Conservation (phyloP, 2,888 invertebrate species). For the Hirtodrosophila duncani region DNA sequence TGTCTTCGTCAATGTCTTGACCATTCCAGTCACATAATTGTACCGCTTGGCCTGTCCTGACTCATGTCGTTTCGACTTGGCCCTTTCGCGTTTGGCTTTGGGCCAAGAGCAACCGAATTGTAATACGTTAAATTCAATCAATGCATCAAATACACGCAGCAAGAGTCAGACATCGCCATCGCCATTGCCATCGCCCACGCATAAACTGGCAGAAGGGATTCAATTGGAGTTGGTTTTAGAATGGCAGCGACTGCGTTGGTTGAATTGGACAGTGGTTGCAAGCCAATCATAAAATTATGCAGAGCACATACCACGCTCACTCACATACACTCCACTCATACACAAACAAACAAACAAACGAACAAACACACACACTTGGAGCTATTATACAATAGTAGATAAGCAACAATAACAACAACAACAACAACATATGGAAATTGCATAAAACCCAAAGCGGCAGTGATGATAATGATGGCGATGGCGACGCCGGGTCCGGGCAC, state of each 20-base stretch:
- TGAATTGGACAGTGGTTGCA: conserved; percentile 23
- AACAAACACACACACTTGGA: conserved; percentile 21
- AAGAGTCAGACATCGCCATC: conserved; percentile 5
- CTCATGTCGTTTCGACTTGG: conserved; percentile 38
- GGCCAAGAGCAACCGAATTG: conserved; percentile 50
- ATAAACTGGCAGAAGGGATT: conserved; percentile 16
- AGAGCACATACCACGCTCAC: conserved; percentile 65
- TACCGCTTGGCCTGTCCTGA: conserved; percentile 18
- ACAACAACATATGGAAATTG: conserved; percentile 47
- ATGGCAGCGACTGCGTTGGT: conserved; percentile 10
- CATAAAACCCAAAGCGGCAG: conserved; percentile 54
- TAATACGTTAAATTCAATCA: conserved; percentile 71
- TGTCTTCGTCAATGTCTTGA: conserved; percentile 1
- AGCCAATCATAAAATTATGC: conserved; percentile 66
- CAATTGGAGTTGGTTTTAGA: conserved; percentile 34
- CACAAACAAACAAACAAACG: too few relatives aligned
- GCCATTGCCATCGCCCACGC: conserved; percentile 49
- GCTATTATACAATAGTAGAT: conserved; percentile 64
- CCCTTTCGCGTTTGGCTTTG: conserved; percentile 45
- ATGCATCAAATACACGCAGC: conserved; percentile 55
- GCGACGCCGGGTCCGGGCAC: conserved; percentile 66
- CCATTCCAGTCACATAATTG: conserved; percentile 51
- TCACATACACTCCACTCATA: neutral
- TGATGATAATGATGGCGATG: conserved; percentile 17
- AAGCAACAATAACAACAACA: conserved; percentile 16